Conservation (phyloP, 2,113 vertebrate species). For the Micronycteris hirsuta region DNA sequence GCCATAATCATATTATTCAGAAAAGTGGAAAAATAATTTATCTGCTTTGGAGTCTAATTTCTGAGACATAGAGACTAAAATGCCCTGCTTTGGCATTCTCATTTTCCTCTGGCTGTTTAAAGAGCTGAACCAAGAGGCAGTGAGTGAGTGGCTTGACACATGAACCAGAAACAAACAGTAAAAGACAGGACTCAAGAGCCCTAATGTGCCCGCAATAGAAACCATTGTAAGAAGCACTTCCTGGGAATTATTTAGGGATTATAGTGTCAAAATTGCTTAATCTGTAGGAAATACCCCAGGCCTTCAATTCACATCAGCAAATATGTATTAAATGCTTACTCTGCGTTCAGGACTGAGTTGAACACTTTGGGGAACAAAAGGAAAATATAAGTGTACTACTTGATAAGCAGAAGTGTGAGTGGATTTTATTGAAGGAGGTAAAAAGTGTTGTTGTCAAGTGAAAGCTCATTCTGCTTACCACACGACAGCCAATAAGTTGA, state of each 20-base stretch:
- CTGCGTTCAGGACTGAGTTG: constrained; percentile 50
- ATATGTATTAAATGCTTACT: constrained; percentile 59
- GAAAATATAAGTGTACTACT: not conserved
- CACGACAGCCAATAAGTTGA: too few species aligned
- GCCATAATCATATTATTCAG: not conserved
- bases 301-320: constrained; percentile 78
- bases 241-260: constrained; percentile 85
- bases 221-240: constrained; percentile 80
- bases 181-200: constrained; percentile 65
- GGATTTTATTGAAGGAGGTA: not conserved
- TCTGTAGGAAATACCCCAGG: constrained; percentile 83
- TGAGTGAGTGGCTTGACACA: constrained; percentile 59
- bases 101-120: constrained; percentile 42
- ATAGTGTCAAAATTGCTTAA: constrained; percentile 85
- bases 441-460: not conserved
- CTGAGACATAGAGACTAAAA: constrained; percentile 1
- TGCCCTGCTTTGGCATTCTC: not conserved
- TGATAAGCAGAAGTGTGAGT: not conserved
- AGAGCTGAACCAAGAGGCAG: constrained; percentile 49
- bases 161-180: constrained; percentile 72
- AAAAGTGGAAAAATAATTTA: not conserved
- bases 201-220: constrained; percentile 79
- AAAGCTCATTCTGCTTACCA: not conserved
- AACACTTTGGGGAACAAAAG: not conserved
- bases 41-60: constrained; percentile 17